Percentiles rank a stretch among this genome's conserved stretches.
Conservation (phyloP, 2,888 invertebrate genomes). For the Drosophila phalerata region DNA sequence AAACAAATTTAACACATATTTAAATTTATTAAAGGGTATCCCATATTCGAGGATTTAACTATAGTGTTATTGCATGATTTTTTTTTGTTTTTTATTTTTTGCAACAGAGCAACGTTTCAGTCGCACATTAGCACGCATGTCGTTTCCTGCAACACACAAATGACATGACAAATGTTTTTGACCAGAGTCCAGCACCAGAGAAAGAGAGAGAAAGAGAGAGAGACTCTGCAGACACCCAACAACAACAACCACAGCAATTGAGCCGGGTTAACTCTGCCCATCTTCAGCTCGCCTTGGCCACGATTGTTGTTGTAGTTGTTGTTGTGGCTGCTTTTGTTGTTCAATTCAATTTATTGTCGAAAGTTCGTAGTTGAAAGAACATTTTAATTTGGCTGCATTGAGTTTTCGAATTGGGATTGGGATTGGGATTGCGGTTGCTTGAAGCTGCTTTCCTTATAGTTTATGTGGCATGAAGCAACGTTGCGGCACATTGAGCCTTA, state of each 20-base stretch:
- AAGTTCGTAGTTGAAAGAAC: slow-evolving; percentile 85
- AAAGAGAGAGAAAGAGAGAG: slow-evolving; percentile 7
- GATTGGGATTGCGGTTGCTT: slow-evolving; percentile 19
- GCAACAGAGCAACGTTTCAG: slow-evolving; percentile 28
- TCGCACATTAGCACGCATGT: slow-evolving; percentile 75
- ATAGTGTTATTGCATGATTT: not conserved
- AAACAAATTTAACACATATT: too few relatives aligned
- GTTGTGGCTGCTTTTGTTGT: slow-evolving; percentile 71
- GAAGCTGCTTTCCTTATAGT: slow-evolving; percentile 72
- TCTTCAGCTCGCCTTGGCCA: slow-evolving; percentile 29
- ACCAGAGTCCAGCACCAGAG: slow-evolving; percentile 50
- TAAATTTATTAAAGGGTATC: not conserved
- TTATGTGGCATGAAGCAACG: slow-evolving; percentile 72
- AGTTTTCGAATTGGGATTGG: not conserved
- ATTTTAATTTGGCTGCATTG: slow-evolving; percentile 82
- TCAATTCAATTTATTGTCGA: slow-evolving; percentile 81
- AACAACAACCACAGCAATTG: slow-evolving; percentile 23
- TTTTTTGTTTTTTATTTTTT: not conserved
- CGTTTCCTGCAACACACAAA: slow-evolving; percentile 80
- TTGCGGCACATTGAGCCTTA: slow-evolving; percentile 65
- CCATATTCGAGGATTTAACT: not conserved
- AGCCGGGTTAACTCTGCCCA: slow-evolving; percentile 14
- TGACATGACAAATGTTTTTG: slow-evolving; percentile 84
- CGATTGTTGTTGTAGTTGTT: slow-evolving; percentile 13
- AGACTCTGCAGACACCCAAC: slow-evolving; percentile 53